Evolutionary conservation across 2,888 invertebrate genomes (phyloP), one percentile per base, ranked within the genome.

Genomic region (Allophyes oxyacanthae): DNA sequence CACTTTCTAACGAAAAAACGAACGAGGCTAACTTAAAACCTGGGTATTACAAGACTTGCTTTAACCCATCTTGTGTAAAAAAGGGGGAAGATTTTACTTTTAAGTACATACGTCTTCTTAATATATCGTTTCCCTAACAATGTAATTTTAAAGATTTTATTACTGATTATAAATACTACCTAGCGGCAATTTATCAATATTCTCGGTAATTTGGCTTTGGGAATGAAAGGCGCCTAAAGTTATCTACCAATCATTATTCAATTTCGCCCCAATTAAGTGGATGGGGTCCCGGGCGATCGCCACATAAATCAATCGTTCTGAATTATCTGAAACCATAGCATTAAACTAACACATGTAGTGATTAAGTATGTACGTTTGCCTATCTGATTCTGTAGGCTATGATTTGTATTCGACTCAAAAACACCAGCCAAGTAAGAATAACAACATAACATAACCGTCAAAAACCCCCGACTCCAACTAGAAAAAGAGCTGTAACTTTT

Each of bases 221-320:
- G 62, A 48, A 68, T 45, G 50, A 66, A 76, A 69, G 70, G 72
- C 66, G 63, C 62, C 59, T 59, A 61, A 72, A 75, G 75, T 79
- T 81, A 83, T 84, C 79, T 79, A 69, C 74, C 74, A 67, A 81
- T 84, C 79, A 82, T 84, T 82, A 84, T 84, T 84, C 82, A 86
- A 84, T 85, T 85, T 84, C 77, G 79, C 75, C 74, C 75, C 78
- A 83, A 83, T 83, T 86, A 84, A 79, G 72, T 78, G 58, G 75
- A 77, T 79, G 68, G 69, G 67, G 81, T 82, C 80, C 76, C 63
- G 57, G 55, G 65, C 74, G 69, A 75, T 75, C 68, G 68, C 66
- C 67, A 64, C 71, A 77, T 82, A 81, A 82, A 82, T 83, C 78
- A 78, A 72, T 73, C 61, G 64, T 50, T 64, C 64, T 71, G n/a